Base-by-base conservation (phyloP, 2,113 vertebrate species). In the Eonycteris spelaea region DNA sequence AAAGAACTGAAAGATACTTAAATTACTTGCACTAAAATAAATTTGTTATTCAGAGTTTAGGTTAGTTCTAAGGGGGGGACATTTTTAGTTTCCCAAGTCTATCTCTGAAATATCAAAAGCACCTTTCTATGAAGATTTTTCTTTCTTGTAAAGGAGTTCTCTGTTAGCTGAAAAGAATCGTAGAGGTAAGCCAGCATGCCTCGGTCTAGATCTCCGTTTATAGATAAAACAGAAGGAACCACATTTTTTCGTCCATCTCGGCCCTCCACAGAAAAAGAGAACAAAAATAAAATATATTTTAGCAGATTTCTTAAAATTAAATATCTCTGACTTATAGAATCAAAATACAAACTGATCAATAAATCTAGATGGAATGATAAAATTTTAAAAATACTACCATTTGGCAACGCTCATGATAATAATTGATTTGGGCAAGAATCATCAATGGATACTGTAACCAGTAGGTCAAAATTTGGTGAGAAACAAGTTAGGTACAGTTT, bases 151-250 rank as follows among this genome's bases (percentile, higher is more conserved):
- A 99, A 97, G n/a, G 98, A 98, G 97, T 98, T 99, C 93, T 98
- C 99, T 53, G 98, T 94, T 48, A 99, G 97, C 97, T 99, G 99
- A 22, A 99, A 93, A 15, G 99, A 99, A 98, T 99, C 99, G 73
- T 97, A 99, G 63, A 99, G 98, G 94, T 99, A 99, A 0, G 99
- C 99, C 98, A 99, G 97, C 24, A 98, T 45, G 33, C 99, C 99
- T 35, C 96, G 98, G 96, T 99, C 99, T 95, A 99, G 96, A 96
- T 99, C 98, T 21, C 98, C 98, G 22, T 80, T 99, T 67, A 99
- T 7, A 78, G 99, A 99, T 59, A 99, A 93, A 19, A 99, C 98
- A 33, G 99, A 99, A 97, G 99, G 99, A 87, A 99, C 80, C 24
- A 99, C 97, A 12, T 96, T 98, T 98, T 98, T 99, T 86, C 98